Conservation (phyloP, 2,888 invertebrate species). For the Aelia acuminata region DNA sequence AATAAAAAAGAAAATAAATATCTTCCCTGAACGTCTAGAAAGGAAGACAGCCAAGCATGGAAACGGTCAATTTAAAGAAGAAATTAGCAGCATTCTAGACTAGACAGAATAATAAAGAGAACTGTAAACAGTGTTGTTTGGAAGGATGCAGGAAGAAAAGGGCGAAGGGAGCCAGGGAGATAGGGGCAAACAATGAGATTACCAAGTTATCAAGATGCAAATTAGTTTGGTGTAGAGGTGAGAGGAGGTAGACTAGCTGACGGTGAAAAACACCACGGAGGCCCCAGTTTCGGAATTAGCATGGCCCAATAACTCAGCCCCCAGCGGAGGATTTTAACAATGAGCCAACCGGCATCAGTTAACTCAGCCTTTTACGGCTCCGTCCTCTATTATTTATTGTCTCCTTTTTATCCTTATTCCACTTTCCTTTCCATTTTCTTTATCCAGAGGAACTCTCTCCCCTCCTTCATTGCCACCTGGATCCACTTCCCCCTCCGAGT, state of each 20-base stretch:
- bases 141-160: slow-evolving; percentile 7
- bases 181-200: slow-evolving; percentile 49
- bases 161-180: background rate
- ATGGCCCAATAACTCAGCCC: slow-evolving; percentile 43
- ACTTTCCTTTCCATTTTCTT: slow-evolving; percentile 6
- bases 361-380: slow-evolving; percentile 45
- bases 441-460: background rate
- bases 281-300: slow-evolving; percentile 44
- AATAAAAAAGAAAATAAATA: background rate
- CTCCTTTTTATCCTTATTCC: slow-evolving; percentile 48
- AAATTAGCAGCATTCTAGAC: background rate
- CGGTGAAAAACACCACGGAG: slow-evolving; percentile 15
- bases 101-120: slow-evolving; percentile 27
- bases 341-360: slow-evolving; percentile 49
- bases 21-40: background rate
- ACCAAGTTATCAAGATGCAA: slow-evolving; percentile 58
- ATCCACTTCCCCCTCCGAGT: slow-evolving; percentile 6
- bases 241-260: slow-evolving; percentile 37
- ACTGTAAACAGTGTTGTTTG: slow-evolving; percentile 44
- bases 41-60: background rate
- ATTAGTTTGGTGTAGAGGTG: slow-evolving; percentile 48
- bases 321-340: slow-evolving; percentile 36
- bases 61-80: background rate
- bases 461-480: slow-evolving; percentile 18
- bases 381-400: slow-evolving; percentile 44